Conservation (phyloP, 2,888 invertebrate genomes). For the Malthinus seriepunctatus region DNA sequence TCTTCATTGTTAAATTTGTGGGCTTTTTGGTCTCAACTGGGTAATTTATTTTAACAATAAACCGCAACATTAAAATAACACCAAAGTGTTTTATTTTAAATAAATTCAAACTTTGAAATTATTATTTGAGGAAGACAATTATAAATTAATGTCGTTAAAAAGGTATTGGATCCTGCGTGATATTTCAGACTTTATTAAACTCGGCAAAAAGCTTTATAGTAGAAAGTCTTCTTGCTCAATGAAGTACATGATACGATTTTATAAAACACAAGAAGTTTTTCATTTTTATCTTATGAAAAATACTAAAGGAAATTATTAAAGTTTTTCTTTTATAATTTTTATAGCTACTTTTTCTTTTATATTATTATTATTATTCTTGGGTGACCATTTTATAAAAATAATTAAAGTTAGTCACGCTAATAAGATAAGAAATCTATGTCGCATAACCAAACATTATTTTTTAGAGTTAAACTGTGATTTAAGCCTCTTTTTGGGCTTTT, state of each 20-base stretch:
- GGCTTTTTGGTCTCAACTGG: no score
- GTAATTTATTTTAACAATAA: no score
- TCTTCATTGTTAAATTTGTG: no score
- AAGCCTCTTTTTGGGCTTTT: not conserved
- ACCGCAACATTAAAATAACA: no score
- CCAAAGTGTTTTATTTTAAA: no score
- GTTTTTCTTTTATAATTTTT: not conserved
- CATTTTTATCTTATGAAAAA: slow-evolving; percentile 14
- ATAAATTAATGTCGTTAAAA: slow-evolving; percentile 22
- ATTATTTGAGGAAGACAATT: slow-evolving; percentile 21
- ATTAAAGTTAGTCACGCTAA: slow-evolving; percentile 6
- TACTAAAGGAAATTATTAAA: slow-evolving; percentile 10
- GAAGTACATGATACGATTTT: slow-evolving; percentile 33
- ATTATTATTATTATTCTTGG: not conserved
- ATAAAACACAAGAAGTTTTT: slow-evolving; percentile 12
- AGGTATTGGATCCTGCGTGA: slow-evolving; percentile 16
- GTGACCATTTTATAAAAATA: not conserved
- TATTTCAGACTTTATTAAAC: slow-evolving; percentile 29
- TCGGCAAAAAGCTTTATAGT: slow-evolving; percentile 26
- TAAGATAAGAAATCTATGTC: slow-evolving; percentile 7
- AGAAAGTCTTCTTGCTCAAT: slow-evolving; percentile 25
- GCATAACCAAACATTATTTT: slow-evolving; percentile 14
- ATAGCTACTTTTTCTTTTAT: slow-evolving; percentile 3
- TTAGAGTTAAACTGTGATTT: not conserved
- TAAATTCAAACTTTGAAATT: not conserved